phyloP scores from a whole-genome alignment of 2,113 vertebrate species.

The Phocoena phocoena region DNA sequence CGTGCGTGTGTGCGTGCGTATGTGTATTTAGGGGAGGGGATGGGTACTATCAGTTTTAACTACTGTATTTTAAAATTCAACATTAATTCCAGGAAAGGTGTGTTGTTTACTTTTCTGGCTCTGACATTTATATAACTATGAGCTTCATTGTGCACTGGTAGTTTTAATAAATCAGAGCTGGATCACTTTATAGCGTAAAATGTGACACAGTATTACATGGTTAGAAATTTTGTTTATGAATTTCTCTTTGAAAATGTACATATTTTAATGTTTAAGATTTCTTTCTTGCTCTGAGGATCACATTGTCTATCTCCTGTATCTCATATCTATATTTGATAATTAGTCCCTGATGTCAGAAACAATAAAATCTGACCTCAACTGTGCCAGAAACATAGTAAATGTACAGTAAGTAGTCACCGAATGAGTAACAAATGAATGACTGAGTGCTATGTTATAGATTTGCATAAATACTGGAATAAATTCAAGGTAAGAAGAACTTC shows the following conservation, averaged over 20 bases:
- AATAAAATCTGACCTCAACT: not conserved
- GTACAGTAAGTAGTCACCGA: not conserved
- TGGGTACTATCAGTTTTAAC: not conserved
- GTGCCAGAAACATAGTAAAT: not conserved
- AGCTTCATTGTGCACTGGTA: not conserved
- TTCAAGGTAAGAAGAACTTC: not conserved
- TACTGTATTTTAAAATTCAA: slow-evolving; percentile 33
- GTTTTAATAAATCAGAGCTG: slow-evolving; percentile 41
- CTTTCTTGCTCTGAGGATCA: not conserved
- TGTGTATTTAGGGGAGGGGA: not conserved
- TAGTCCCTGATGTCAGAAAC: not conserved
- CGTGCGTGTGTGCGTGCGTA: not conserved
- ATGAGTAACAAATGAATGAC: not conserved
- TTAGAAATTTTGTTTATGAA: not conserved
- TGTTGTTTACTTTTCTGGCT: not conserved
- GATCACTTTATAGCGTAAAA: not conserved
- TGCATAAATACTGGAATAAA: not conserved
- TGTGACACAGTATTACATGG: not conserved
- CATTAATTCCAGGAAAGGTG: not conserved
- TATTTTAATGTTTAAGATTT: not conserved
- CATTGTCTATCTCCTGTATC: not conserved
- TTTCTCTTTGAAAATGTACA: not conserved
- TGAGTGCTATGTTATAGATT: not conserved
- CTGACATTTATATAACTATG: not conserved
- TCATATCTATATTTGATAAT: not conserved